Conservation (phyloP, 2,888 invertebrate genomes). For the Lobophora halterata region DNA sequence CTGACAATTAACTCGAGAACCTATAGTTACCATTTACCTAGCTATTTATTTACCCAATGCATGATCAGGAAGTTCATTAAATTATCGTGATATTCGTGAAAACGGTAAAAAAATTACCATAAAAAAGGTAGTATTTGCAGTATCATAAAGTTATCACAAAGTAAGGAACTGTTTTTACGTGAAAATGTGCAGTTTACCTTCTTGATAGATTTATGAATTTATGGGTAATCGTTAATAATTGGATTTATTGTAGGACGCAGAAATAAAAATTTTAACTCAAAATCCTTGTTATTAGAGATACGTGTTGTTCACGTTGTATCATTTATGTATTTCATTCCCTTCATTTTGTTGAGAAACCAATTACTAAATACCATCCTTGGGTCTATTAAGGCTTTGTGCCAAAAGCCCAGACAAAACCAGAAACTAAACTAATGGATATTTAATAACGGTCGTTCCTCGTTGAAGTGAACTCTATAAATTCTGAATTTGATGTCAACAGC, state of each 20-base stretch:
- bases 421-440: slow-evolving; percentile 34
- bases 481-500: too few relatives aligned
- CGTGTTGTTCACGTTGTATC: too few relatives aligned
- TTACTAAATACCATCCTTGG: slow-evolving; percentile 19
- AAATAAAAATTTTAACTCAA: too few relatives aligned
- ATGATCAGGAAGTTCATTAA: slow-evolving; percentile 13
- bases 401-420: slow-evolving; percentile 24
- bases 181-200: too few relatives aligned
- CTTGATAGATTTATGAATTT: too few relatives aligned
- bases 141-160: too few relatives aligned
- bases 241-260: too few relatives aligned
- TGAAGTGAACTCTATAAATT: slow-evolving; percentile 18
- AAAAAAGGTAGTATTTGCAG: too few relatives aligned
- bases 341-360: slow-evolving; percentile 3
- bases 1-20: slow-evolving; percentile 61
- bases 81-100: background rate
- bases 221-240: too few relatives aligned
- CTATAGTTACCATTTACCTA: slow-evolving; percentile 38
- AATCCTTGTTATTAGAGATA: too few relatives aligned
- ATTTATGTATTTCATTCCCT: too few relatives aligned
- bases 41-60: slow-evolving; percentile 7
- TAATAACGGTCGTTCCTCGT: slow-evolving; percentile 22
- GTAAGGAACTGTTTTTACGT: too few relatives aligned
- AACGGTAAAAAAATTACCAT: slow-evolving; percentile 1
- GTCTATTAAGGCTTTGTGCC: slow-evolving; percentile 14